Evolutionary conservation across 2,113 vertebrate species (phyloP), one percentile per base, ranked within the genome.

Genomic region (Aramus guarauna): DNA sequence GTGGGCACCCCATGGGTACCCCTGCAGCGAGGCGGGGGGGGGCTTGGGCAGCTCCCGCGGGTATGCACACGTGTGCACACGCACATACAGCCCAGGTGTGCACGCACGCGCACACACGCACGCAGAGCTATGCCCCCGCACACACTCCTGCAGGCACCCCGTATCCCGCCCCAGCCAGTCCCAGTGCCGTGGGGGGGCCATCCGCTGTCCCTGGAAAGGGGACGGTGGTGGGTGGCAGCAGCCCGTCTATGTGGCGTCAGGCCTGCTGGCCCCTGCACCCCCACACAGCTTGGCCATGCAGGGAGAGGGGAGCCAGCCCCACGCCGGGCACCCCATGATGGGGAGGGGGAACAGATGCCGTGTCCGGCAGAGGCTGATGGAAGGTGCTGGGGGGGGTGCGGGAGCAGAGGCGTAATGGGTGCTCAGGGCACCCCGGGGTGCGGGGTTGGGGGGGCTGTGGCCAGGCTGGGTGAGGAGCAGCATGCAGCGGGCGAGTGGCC

Each of bases 401-500:
- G 66, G 30, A 72, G 76, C 73, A 34, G 59, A 34, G 58, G 59
- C 0, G 0, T 9, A 63, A 52, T 0, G 8, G 78, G 27, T 59
- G 68, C 59, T 37, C 9, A 21, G 56, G 41, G 4, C n/a, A 68
- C 73, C 71, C 29, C 0, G 4, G 67, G 55, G 23, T 45, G n/a
- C 3, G 1, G 48, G 59, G 23, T 67, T 3, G 9, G 30, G 55
- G 34, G 53, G 6, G 39, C 79, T 5, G 29, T 36, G 60, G 73
- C 84, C 1, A 9, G 67, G 52, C 64, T 80, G 68, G 77, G 75
- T 9, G 2, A 68, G 87, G 90, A 80, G 59, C 64, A 53, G 72
- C 95, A 97, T 96, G 95, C 96, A 95, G 63, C 2, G 10, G 75
- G 75, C 6, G 9, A 80, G 76, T 5, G 1, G 68, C 91, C 89